phyloP scores from a whole-genome alignment of 2,888 invertebrate species.

The Therioaphis trifolii region DNA sequence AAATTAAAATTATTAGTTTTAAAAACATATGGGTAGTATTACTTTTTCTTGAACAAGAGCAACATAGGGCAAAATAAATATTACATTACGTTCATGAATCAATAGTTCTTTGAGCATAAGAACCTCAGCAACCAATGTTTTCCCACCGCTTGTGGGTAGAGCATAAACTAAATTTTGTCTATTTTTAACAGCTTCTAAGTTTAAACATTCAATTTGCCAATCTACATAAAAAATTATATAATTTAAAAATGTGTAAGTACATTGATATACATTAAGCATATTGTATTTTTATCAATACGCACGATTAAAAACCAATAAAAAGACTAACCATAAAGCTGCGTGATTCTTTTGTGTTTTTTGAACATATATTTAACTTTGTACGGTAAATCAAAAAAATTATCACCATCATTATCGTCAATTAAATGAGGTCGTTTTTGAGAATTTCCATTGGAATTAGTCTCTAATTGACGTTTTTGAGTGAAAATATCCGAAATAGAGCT shows the following conservation, averaged over 20 bases:
- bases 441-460: not conserved
- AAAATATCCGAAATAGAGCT: not conserved
- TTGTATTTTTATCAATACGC: not conserved
- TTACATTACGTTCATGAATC: conserved; percentile 81
- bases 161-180: conserved; percentile 89
- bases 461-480: conserved; percentile 30
- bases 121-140: conserved; percentile 96
- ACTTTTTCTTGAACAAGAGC: conserved; percentile 97
- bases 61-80: conserved; percentile 93
- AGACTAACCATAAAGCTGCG: conserved; percentile 81
- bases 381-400: conserved; percentile 83
- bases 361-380: conserved; percentile 77
- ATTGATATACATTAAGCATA: not conserved
- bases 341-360: conserved; percentile 81
- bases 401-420: not conserved
- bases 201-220: conserved; percentile 94
- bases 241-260: no score
- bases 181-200: conserved; percentile 77
- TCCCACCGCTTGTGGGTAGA: conserved; percentile 95
- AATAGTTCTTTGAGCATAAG: conserved; percentile 88
- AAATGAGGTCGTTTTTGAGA: conserved; percentile 16
- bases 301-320: not conserved
- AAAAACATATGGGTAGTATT: not conserved
- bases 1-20: conserved; percentile 19
- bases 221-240: conserved; percentile 71